Conservation (phyloP, 2,113 vertebrate genomes). For the Lophochroa leadbeateri region DNA sequence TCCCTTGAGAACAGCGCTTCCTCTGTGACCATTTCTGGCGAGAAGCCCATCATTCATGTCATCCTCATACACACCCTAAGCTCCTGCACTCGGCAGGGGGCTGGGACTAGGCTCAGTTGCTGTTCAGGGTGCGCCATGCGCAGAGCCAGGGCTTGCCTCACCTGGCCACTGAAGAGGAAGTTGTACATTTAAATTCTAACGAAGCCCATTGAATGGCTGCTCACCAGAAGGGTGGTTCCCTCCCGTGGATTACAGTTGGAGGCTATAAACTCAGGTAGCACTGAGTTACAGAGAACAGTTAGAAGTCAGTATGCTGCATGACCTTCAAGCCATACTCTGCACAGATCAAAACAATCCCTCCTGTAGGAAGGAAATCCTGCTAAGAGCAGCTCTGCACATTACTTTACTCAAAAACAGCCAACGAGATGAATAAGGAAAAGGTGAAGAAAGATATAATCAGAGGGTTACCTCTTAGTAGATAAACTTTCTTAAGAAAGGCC, state of each 20-base stretch:
- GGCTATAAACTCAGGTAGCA: background rate
- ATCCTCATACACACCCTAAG: background rate
- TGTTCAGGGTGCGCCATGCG: background rate
- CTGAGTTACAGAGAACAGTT: background rate
- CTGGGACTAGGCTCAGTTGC: background rate
- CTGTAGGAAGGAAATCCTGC: background rate
- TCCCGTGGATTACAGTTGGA: background rate
- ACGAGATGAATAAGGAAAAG: background rate
- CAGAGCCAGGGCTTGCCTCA: too few relatives aligned
- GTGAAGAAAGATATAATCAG: rapidly evolving
- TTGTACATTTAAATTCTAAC: background rate
- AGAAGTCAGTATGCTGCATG: rapidly evolving
- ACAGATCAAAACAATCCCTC: background rate
- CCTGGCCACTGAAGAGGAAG: background rate
- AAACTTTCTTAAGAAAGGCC: rapidly evolving
- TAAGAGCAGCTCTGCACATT: background rate
- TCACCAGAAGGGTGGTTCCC: background rate
- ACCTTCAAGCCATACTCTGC: background rate
- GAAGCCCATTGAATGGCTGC: background rate
- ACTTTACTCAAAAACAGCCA: too few relatives aligned
- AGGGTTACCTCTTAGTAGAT: background rate
- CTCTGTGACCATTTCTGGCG: background rate
- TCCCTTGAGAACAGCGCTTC: background rate
- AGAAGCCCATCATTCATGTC: background rate
- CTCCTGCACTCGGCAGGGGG: rapidly evolving